Percentiles rank a stretch among this genome's conserved stretches.
Conservation (phyloP, 1,140 invertebrate species). For the Ceratina australensis region DNA sequence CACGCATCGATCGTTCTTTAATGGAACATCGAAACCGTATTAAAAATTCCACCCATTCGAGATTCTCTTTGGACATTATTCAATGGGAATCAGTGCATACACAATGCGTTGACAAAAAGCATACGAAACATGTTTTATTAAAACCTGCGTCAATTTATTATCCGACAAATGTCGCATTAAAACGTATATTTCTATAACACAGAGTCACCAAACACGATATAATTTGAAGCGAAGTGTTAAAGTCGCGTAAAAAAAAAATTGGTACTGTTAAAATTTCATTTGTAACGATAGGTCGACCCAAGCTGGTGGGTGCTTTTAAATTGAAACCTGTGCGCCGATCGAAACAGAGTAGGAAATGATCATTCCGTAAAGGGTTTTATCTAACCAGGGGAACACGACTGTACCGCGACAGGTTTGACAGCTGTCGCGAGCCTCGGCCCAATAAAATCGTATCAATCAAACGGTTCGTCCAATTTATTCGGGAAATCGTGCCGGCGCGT, state of each 20-base stretch:
- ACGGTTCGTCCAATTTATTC: slow-evolving; percentile 28
- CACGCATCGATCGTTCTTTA: not conserved
- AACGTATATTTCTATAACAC: not conserved
- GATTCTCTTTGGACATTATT: too few species aligned
- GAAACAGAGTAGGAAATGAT: slow-evolving; percentile 32
- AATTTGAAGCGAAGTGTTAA: too few species aligned
- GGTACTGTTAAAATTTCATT: slow-evolving; percentile 8
- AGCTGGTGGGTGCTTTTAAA: not conserved
- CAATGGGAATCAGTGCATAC: too few species aligned
- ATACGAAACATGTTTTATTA: too few species aligned
- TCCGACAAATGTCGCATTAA: too few species aligned
- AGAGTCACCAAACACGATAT: too few species aligned
- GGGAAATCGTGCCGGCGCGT: not conserved
- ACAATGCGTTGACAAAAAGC: too few species aligned
- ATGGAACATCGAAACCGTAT: too few species aligned
- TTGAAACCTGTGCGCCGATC: not conserved
- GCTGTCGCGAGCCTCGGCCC: slow-evolving; percentile 14
- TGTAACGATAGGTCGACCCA: not conserved
- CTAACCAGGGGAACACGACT: slow-evolving; percentile 14
- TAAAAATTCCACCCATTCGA: too few species aligned
- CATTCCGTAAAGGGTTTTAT: slow-evolving; percentile 16
- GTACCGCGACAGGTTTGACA: slow-evolving; percentile 26
- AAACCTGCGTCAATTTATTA: too few species aligned
- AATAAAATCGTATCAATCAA: slow-evolving; percentile 37
- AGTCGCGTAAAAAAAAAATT: too few species aligned